Evolutionary conservation across 2,113 vertebrate genomes (phyloP).

Genomic region (Acinonyx jubatus): DNA sequence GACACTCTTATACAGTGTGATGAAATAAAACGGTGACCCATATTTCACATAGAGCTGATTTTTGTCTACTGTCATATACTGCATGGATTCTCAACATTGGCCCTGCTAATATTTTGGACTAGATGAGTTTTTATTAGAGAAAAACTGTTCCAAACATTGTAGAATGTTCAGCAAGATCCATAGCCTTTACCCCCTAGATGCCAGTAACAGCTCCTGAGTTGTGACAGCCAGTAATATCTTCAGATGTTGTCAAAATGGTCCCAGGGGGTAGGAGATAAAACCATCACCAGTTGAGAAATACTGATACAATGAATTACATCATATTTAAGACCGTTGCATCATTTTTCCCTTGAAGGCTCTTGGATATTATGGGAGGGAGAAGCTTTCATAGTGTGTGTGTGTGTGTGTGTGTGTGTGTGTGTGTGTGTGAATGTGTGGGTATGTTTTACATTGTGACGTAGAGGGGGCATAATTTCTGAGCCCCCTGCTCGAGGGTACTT

Average conservation of each 20-base stretch:
- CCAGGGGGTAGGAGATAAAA: background rate
- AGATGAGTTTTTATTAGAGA: background rate
- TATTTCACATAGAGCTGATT: background rate
- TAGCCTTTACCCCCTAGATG: background rate
- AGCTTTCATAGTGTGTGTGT: background rate
- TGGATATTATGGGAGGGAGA: background rate
- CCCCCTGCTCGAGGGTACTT: background rate
- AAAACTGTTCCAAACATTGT: background rate
- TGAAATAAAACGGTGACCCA: background rate
- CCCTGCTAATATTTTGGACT: background rate
- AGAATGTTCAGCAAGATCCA: too few species aligned
- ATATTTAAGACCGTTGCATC: background rate
- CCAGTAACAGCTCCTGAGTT: background rate
- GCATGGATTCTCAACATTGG: background rate
- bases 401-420: background rate
- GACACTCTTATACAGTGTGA: background rate
- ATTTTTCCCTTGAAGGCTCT: background rate
- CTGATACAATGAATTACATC: background rate
- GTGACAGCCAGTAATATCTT: background rate
- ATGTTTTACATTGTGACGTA: background rate
- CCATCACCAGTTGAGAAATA: background rate
- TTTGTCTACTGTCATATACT: background rate
- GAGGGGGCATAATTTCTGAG: background rate
- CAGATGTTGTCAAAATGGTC: background rate
- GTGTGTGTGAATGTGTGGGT: background rate